Conservation (phyloP, 2,888 invertebrate genomes). For the Itoplectis maculator region DNA sequence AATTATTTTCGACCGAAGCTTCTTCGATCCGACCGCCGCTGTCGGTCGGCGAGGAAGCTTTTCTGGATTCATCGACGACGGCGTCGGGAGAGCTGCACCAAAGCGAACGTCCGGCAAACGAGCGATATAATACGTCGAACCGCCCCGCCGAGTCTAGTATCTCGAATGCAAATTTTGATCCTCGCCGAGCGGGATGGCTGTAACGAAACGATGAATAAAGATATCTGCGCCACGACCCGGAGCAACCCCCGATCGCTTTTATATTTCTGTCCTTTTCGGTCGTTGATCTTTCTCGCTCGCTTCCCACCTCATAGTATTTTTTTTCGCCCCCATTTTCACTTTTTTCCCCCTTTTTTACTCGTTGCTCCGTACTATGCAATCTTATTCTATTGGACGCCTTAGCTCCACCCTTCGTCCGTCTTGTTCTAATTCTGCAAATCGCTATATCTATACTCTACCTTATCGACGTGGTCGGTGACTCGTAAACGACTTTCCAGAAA, state of each 20-base stretch:
- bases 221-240: conserved; percentile 55
- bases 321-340: conserved; percentile 9
- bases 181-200: conserved; percentile 67
- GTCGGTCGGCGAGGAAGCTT: conserved; percentile 67
- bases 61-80: conserved; percentile 51
- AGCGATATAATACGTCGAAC: conserved; percentile 59
- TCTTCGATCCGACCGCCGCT: conserved; percentile 44
- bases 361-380: not conserved
- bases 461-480: no score
- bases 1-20: conserved; percentile 52
- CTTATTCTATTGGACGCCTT: conserved; percentile 8
- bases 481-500: no score
- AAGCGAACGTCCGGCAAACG: conserved; percentile 59
- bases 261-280: conserved; percentile 48
- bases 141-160: conserved; percentile 62
- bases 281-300: conserved; percentile 54
- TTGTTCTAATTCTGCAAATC: not conserved
- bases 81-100: conserved; percentile 40
- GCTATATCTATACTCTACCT: not conserved
- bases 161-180: conserved; percentile 71
- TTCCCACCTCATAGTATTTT: conserved; percentile 19
- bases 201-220: conserved; percentile 73
- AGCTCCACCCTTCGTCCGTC: not conserved
- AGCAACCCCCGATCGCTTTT: conserved; percentile 42
- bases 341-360: not conserved